Conservation (phyloP, 2,113 vertebrate species). For the Phaethon lepturus region DNA sequence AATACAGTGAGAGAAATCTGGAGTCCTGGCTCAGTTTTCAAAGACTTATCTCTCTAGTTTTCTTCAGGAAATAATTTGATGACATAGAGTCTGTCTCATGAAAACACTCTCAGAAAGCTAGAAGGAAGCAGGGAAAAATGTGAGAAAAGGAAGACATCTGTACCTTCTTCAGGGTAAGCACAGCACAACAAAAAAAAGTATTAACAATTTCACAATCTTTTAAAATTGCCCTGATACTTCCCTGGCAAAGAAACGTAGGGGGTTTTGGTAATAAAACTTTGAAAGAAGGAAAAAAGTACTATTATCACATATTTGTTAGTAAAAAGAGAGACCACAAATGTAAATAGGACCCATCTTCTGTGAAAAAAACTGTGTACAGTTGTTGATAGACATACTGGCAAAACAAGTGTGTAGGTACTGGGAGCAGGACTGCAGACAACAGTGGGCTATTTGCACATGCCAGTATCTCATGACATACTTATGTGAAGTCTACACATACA, state of each 20-base stretch:
- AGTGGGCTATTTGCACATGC: neutral
- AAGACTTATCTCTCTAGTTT: slow-evolving; percentile 45
- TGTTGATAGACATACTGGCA: neutral
- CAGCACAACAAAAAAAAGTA: neutral
- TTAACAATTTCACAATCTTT: neutral
- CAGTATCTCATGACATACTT: neutral
- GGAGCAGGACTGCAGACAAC: neutral
- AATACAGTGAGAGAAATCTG: slow-evolving; percentile 33
- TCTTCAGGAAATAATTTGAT: slow-evolving; percentile 60
- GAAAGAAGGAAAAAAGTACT: neutral
- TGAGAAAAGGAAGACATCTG: neutral
- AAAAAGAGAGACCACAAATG: neutral
- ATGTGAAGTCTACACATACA: neutral
- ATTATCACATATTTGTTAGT: neutral
- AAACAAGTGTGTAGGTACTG: neutral
- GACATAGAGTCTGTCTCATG: slow-evolving; percentile 47
- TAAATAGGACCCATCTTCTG: neutral
- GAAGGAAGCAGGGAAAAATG: neutral
- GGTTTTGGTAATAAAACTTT: neutral
- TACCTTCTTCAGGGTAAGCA: neutral
- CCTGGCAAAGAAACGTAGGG: neutral
- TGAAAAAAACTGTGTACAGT: neutral
- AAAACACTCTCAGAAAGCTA: slow-evolving; percentile 46
- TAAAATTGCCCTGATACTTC: neutral
- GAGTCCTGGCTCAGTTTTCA: slow-evolving; percentile 28